Conservation (phyloP, 2,888 invertebrate species). For the Sphaerophoria taeniata region DNA sequence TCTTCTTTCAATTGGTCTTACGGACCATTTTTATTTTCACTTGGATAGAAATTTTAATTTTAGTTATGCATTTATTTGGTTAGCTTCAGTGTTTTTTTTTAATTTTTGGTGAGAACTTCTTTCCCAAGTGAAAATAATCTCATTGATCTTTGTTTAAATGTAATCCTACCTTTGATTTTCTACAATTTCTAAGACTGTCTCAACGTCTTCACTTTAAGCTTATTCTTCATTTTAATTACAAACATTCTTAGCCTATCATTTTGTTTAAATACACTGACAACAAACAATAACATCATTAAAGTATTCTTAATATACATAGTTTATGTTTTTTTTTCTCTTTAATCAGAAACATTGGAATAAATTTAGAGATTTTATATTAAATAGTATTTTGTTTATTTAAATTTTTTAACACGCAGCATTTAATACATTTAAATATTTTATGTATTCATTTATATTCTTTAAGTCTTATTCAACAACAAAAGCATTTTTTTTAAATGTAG, state of each 20-base stretch:
- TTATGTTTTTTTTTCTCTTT: constrained; percentile 8
- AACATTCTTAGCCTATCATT: constrained; percentile 17
- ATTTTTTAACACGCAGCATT: constrained; percentile 56
- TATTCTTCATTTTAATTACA: constrained; percentile 7
- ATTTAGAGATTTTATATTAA: constrained; percentile 48
- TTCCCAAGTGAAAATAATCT: no score
- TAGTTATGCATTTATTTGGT: no score
- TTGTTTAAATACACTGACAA: constrained; percentile 19
- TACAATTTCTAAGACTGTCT: no score
- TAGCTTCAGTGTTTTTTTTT: no score
- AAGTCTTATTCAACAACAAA: constrained; percentile 47
- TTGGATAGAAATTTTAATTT: no score
- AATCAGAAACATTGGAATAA: constrained; percentile 56
- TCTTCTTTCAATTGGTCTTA: neutral
- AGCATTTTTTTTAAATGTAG: constrained; percentile 1
- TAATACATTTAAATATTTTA: constrained; percentile 11
- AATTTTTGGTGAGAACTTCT: no score
- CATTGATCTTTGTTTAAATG: no score
- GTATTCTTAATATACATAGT: neutral
- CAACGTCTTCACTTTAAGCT: no score
- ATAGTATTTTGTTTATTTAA: constrained; percentile 14
- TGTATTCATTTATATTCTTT: constrained; percentile 15
- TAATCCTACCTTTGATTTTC: no score
- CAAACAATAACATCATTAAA: constrained; percentile 37
- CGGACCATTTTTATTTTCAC: neutral